phyloP scores from a whole-genome alignment of 2,113 vertebrate species.

The Rhipidura dahli region DNA sequence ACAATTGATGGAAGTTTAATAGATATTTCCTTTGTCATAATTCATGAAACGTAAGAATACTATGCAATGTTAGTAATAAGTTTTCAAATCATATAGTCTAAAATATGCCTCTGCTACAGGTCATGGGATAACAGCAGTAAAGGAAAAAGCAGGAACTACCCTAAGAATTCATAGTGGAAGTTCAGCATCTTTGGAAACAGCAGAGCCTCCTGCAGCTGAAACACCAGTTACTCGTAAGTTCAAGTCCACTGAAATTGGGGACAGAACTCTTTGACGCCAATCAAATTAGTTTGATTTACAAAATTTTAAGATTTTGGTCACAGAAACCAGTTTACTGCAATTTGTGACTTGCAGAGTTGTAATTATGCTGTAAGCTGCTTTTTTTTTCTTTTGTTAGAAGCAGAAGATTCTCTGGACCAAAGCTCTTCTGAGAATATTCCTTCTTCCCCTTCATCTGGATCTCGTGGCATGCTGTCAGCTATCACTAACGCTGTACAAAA shows the following conservation, averaged over 20 bases:
- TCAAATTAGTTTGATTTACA: background rate
- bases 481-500: slow-evolving; percentile 89
- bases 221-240: slow-evolving; percentile 20
- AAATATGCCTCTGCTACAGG: slow-evolving; percentile 69
- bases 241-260: background rate
- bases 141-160: slow-evolving; percentile 89
- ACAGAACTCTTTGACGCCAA: background rate
- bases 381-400: slow-evolving; percentile 14
- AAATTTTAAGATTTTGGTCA: background rate
- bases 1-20: background rate
- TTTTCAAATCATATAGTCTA: background rate
- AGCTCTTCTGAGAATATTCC: slow-evolving; percentile 27
- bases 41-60: background rate
- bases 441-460: slow-evolving; percentile 57
- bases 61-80: background rate
- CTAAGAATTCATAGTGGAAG: slow-evolving; percentile 78
- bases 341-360: background rate
- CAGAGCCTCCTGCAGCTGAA: slow-evolving; percentile 60
- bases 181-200: slow-evolving; percentile 72
- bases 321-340: background rate
- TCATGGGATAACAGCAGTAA: slow-evolving; percentile 89
- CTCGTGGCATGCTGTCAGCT: slow-evolving; percentile 87
- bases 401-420: slow-evolving; percentile 39
- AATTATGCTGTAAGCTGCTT: background rate
- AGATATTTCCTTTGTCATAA: background rate